phyloP scores from a whole-genome alignment of 2,797 vertebrate species.

The Pterois miles region DNA sequence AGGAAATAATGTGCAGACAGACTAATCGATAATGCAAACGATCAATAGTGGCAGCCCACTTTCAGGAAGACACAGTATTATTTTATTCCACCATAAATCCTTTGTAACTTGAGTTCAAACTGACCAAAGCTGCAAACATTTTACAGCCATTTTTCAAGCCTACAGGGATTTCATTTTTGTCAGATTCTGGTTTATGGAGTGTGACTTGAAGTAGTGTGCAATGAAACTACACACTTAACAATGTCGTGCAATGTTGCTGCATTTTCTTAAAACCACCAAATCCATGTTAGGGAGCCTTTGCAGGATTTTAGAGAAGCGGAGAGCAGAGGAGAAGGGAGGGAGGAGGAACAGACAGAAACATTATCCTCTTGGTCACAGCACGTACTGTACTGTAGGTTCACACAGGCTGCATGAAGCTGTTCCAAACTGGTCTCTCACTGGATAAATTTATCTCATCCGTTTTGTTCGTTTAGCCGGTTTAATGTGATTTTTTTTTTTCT shows the following conservation, averaged over 20 bases:
- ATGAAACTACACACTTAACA: constrained; percentile 1
- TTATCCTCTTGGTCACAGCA: constrained; percentile 64
- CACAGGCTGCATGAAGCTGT: constrained; percentile 42
- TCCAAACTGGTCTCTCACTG: constrained; percentile 49
- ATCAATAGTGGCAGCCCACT: not conserved
- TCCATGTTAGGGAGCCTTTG: constrained; percentile 23
- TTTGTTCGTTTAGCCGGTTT: constrained; percentile 47
- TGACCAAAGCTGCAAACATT: not conserved
- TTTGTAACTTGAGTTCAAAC: not conserved
- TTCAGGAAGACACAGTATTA: not conserved
- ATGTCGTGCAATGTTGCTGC: constrained; percentile 1
- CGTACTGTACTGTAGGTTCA: constrained; percentile 56
- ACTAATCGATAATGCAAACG: not conserved
- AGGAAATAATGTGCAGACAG: not conserved
- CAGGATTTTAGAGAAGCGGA: constrained; percentile 38
- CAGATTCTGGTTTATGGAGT: not conserved
- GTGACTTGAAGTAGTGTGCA: not conserved
- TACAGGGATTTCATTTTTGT: not conserved
- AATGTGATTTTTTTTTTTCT: constrained; percentile 37
- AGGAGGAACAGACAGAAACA: constrained; percentile 55
- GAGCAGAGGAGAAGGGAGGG: constrained; percentile 7
- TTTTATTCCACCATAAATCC: not conserved
- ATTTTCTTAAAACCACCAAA: constrained; percentile 34
- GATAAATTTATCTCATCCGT: constrained; percentile 52
- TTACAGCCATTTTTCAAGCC: not conserved